Percentiles rank a stretch among this genome's conserved stretches.
phyloP scores from a whole-genome alignment of 1,140 invertebrate genomes.

The Drosophila murphyi region DNA sequence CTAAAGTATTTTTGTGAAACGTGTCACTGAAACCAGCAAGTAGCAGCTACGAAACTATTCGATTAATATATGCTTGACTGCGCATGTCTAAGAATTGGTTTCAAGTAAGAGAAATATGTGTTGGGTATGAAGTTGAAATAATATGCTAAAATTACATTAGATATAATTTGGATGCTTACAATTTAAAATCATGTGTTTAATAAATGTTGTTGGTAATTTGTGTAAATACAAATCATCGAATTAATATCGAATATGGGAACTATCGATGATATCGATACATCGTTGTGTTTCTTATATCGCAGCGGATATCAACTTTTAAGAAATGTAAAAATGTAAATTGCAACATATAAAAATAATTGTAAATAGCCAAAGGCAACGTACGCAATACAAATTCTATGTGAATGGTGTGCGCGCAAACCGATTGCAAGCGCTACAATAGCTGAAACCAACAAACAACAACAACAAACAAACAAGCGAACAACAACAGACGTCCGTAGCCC shows the following conservation, averaged over 20 bases:
- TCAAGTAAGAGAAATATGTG: background rate
- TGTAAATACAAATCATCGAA: conserved; percentile 9
- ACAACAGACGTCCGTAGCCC: conserved; percentile 52
- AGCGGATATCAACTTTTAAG: conserved; percentile 72
- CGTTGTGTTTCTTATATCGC: conserved; percentile 40
- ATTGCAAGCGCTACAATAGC: conserved; percentile 52
- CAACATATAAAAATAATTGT: conserved; percentile 55
- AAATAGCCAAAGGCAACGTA: conserved; percentile 65
- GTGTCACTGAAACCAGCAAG: background rate
- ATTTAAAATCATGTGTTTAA: background rate
- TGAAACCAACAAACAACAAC: conserved; percentile 59
- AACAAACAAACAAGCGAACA: conserved; percentile 35
- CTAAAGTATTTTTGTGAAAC: conserved; percentile 8
- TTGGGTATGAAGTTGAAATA: background rate
- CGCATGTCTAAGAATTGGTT: background rate
- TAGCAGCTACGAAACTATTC: conserved; percentile 2
- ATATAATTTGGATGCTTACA: background rate
- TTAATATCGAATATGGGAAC: conserved; percentile 12
- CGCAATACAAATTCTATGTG: conserved; percentile 46
- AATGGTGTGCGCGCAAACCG: conserved; percentile 60
- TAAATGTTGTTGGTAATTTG: background rate
- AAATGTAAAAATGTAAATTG: conserved; percentile 78
- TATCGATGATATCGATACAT: conserved; percentile 49
- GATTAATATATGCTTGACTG: background rate
- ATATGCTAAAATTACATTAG: background rate